These are phyloP conservation scores for Drosophila prostipennis DNA, from an alignment of 2,888 invertebrate genomes.

Conservation along the genomic window DNA sequence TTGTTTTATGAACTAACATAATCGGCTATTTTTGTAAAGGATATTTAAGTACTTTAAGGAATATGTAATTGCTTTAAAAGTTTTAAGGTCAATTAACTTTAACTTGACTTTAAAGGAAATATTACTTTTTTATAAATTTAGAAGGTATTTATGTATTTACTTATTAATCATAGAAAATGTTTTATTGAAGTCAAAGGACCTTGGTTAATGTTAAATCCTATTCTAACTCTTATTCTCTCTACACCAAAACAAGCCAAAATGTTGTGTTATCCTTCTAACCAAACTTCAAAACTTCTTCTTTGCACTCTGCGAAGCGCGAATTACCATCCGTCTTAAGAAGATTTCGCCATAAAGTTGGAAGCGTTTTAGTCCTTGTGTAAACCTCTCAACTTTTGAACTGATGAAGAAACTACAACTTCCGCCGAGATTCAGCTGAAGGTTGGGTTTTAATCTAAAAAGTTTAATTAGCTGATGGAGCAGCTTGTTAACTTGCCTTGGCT, in stretches of 20 bases:
- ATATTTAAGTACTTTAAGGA: background rate
- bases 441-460: conserved; percentile 47
- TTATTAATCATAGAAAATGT: too few relatives aligned
- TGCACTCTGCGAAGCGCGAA: conserved; percentile 34
- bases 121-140: too few relatives aligned
- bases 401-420: conserved; percentile 22
- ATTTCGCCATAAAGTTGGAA: conserved; percentile 21
- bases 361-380: conserved; percentile 15
- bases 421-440: conserved; percentile 6
- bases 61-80: too few relatives aligned
- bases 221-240: background rate
- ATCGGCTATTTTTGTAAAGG: background rate
- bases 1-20: background rate
- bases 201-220: background rate
- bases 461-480: conserved; percentile 37
- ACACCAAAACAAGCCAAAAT: background rate
- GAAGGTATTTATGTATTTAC: too few relatives aligned
- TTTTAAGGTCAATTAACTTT: too few relatives aligned
- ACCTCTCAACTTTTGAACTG: conserved; percentile 12
- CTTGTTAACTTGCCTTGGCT: conserved; percentile 25
- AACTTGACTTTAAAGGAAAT: too few relatives aligned
- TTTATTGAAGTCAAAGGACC: too few relatives aligned
- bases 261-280: conserved; percentile 4
- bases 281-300: conserved; percentile 6
- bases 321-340: conserved; percentile 16